Evolutionary conservation across 2,797 vertebrate genomes (phyloP).

Genomic region (Sebastes nivosus): DNA sequence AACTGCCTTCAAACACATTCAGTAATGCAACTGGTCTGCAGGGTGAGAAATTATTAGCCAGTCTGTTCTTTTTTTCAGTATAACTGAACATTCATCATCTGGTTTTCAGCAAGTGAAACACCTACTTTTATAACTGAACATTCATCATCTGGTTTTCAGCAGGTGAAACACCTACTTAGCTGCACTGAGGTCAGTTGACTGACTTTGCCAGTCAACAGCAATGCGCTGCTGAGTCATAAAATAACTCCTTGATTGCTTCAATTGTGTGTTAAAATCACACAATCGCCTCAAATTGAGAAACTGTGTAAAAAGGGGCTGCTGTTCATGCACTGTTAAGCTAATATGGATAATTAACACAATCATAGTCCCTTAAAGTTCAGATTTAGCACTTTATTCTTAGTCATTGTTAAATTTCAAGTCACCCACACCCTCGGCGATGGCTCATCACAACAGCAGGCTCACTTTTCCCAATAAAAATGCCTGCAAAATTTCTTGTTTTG

Average conservation of each 20-base stretch:
- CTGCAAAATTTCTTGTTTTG: background rate
- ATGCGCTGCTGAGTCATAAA: background rate
- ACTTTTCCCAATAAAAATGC: background rate
- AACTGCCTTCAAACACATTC: background rate
- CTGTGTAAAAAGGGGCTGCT: background rate
- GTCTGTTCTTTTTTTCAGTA: background rate
- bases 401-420: background rate
- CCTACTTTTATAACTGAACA: background rate
- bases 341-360: background rate
- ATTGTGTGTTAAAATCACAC: background rate
- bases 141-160: background rate
- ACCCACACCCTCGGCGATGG: background rate
- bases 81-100: background rate
- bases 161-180: no score
- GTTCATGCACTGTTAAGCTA: background rate
- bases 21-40: background rate
- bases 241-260: background rate
- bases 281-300: background rate
- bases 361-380: background rate
- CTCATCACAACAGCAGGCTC: background rate
- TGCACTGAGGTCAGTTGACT: no score
- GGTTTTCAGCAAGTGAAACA: no score
- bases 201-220: background rate
- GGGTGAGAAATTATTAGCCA: background rate
- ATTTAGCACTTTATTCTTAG: background rate